Conservation (phyloP, 1,140 invertebrate species). For the Catajapyx aquilonaris region DNA sequence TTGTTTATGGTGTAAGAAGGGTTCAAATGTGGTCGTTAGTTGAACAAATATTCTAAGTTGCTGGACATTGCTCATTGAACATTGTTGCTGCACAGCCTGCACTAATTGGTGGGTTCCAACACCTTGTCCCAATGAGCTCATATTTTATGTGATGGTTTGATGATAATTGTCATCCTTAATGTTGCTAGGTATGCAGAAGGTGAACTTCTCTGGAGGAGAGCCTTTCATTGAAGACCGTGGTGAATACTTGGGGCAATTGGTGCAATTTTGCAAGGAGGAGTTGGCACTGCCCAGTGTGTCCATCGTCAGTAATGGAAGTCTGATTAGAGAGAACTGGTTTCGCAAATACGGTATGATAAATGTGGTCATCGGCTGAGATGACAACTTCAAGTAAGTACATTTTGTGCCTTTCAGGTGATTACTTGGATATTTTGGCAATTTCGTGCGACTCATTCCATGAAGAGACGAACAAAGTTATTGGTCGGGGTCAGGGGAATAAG, state of each 20-base stretch:
- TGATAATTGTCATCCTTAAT: no score
- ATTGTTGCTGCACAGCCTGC: no score
- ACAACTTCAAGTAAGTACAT: not conserved
- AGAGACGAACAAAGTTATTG: constrained; percentile 20
- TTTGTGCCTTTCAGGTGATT: constrained; percentile 11
- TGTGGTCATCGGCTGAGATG: not conserved
- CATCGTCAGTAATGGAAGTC: constrained; percentile 24
- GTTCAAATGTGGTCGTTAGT: no score
- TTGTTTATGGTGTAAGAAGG: no score
- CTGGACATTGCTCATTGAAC: no score
- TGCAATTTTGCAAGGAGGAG: constrained; percentile 19
- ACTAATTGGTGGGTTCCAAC: no score
- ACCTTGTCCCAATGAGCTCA: no score
- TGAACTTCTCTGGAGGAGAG: constrained; percentile 25
- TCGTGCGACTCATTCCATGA: constrained; percentile 24
- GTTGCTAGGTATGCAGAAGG: constrained; percentile 22
- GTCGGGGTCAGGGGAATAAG: constrained; percentile 18
- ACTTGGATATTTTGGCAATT: constrained; percentile 22
- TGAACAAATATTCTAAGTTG: no score
- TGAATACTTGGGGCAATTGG: constrained; percentile 19
- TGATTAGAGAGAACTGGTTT: constrained; percentile 21
- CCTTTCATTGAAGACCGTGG: constrained; percentile 19
- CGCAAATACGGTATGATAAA: constrained; percentile 16
- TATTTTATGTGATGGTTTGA: no score
- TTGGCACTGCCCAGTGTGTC: constrained; percentile 20